Percentiles rank a stretch among this genome's conserved stretches.
These are phyloP conservation scores for Micromussa lordhowensis DNA, from an alignment of 92 coral and sea anemone genomes.

Conservation along the genomic window DNA sequence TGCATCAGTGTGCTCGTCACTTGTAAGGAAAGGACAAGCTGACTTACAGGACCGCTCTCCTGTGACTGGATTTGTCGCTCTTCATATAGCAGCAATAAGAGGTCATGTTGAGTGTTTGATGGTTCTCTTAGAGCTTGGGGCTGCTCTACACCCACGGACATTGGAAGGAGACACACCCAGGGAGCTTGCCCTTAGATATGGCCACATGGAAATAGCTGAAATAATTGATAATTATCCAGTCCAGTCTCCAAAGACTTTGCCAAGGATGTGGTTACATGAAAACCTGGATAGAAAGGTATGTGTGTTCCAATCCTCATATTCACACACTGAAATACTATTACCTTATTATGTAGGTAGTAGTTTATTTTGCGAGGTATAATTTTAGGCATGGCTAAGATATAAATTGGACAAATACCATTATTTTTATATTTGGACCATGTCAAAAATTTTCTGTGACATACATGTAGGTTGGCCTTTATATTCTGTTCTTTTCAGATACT, in stretches of 20 bases:
- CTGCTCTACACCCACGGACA: slow-evolving; percentile 94
- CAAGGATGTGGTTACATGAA: slow-evolving; percentile 91
- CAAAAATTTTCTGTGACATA: not conserved
- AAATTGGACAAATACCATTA: too few relatives aligned
- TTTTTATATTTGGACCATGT: too few relatives aligned
- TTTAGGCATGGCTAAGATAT: too few relatives aligned
- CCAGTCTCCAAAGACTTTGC: slow-evolving; percentile 84
- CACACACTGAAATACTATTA: too few relatives aligned
- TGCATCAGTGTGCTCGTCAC: slow-evolving; percentile 72
- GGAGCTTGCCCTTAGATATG: slow-evolving; percentile 90
- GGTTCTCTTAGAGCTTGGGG: slow-evolving; percentile 84
- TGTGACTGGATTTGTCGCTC: slow-evolving; percentile 87
- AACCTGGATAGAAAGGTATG: slow-evolving; percentile 93
- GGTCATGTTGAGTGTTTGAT: slow-evolving; percentile 84
- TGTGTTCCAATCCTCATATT: not conserved
- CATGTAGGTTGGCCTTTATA: not conserved
- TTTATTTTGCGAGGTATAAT: too few relatives aligned
- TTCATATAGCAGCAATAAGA: slow-evolving; percentile 89
- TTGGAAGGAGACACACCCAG: slow-evolving; percentile 95
- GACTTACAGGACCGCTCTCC: slow-evolving; percentile 92
- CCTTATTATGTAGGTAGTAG: too few relatives aligned
- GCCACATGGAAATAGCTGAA: slow-evolving; percentile 79
- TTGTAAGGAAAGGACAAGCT: slow-evolving; percentile 81
- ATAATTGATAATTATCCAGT: slow-evolving; percentile 80
- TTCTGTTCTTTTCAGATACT: not conserved